phyloP scores from a whole-genome alignment of 2,113 vertebrate genomes.

The Elanoides forficatus region DNA sequence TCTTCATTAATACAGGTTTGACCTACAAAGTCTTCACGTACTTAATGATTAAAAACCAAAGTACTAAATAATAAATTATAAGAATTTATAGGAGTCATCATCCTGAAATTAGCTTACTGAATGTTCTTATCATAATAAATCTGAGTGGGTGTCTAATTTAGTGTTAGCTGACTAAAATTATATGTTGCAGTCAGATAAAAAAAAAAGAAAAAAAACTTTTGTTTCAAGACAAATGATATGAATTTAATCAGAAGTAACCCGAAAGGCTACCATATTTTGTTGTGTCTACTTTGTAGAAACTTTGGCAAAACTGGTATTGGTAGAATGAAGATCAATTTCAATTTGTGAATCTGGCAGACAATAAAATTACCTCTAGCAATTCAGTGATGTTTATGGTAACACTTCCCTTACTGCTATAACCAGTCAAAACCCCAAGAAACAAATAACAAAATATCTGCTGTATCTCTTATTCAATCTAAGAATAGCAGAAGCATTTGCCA shows the following conservation, averaged over 20 bases:
- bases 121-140: conserved; percentile 90
- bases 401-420: background rate
- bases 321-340: conserved; percentile 53
- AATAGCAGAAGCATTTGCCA: background rate
- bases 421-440: background rate
- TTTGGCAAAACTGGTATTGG: conserved; percentile 31
- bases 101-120: conserved; percentile 88
- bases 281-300: conserved; percentile 34
- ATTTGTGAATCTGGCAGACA: conserved; percentile 62
- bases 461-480: background rate
- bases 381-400: conserved; percentile 42
- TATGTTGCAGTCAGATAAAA: conserved; percentile 78
- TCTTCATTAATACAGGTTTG: conserved; percentile 88
- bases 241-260: conserved; percentile 82
- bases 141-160: conserved; percentile 83
- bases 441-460: background rate
- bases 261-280: conserved; percentile 39
- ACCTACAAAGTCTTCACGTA: conserved; percentile 88
- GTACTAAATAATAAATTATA: conserved; percentile 91
- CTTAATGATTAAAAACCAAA: conserved; percentile 86
- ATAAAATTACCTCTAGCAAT: conserved; percentile 31
- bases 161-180: conserved; percentile 86
- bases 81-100: conserved; percentile 88
- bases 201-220: conserved; percentile 68
- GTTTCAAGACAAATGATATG: conserved; percentile 82